Evolutionary conservation across 2,888 invertebrate species (phyloP).

Genomic region (Acrobasis consociella): DNA sequence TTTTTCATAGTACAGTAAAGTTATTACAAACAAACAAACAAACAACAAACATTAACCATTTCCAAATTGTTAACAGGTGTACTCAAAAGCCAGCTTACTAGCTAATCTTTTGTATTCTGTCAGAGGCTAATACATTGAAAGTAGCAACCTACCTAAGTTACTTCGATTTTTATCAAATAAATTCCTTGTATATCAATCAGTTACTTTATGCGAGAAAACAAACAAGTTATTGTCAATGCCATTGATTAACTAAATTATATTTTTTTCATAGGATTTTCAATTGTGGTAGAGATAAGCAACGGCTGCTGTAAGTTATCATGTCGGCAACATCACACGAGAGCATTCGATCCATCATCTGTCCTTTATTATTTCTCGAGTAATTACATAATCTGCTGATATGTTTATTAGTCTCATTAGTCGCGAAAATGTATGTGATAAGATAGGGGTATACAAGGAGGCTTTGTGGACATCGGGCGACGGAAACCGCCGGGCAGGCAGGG

Average conservation of each 20-base stretch:
- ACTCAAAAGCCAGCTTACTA: no score
- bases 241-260: background rate
- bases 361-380: conserved; percentile 52
- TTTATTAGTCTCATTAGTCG: conserved; percentile 72
- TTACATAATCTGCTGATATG: conserved; percentile 62
- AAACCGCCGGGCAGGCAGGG: conserved; percentile 42
- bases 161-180: no score
- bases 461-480: conserved; percentile 53
- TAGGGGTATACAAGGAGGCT: conserved; percentile 68
- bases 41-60: no score
- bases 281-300: conserved; percentile 23
- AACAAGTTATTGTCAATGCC: background rate
- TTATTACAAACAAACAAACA: no score
- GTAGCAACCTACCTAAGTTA: no score
- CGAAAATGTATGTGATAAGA: conserved; percentile 79
- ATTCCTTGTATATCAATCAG: no score
- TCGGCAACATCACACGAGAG: conserved; percentile 38
- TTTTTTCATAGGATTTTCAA: conserved; percentile 11
- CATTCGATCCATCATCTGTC: conserved; percentile 47
- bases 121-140: no score
- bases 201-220: background rate
- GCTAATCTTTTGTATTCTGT: no score
- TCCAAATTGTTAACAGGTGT: no score
- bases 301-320: conserved; percentile 29
- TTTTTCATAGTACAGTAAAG: no score